Percentiles rank a stretch among this genome's conserved stretches.
phyloP scores from a whole-genome alignment of 2,888 invertebrate species.

The Dinocampus coccinellae region DNA sequence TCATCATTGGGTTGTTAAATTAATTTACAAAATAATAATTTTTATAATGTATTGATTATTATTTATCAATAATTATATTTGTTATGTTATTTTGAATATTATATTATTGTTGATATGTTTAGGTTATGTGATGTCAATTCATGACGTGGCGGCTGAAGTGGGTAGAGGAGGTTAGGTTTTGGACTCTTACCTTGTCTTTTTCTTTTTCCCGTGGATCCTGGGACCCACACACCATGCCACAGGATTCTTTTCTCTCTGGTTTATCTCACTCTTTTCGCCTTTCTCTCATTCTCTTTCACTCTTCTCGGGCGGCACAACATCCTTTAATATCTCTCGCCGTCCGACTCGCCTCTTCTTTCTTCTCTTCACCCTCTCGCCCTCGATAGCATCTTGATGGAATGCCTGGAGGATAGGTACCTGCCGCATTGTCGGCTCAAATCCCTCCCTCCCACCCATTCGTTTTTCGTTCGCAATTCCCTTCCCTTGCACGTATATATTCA shows the following conservation, averaged over 20 bases:
- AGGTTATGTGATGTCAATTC: background rate
- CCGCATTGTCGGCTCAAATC: conserved; percentile 59
- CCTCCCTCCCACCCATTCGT: conserved; percentile 36
- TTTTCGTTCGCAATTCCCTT: conserved; percentile 43
- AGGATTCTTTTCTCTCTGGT: conserved; percentile 41
- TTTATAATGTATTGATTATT: no score
- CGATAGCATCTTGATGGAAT: conserved; percentile 68
- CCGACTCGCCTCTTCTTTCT: conserved; percentile 45
- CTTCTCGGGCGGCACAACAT: conserved; percentile 55
- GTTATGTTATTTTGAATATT: no score
- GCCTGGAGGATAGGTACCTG: conserved; percentile 64
- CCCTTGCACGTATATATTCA: conserved; percentile 2
- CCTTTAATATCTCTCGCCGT: conserved; percentile 63
- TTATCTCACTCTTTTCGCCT: conserved; percentile 28
- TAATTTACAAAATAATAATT: background rate
- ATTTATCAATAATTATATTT: no score
- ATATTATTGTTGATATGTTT: background rate
- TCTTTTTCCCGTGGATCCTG: conserved; percentile 39
- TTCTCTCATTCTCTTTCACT: conserved; percentile 11
- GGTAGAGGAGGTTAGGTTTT: conserved; percentile 24
- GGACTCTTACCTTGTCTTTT: conserved; percentile 14
- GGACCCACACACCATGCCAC: conserved; percentile 56
- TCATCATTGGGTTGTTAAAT: background rate
- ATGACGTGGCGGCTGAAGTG: background rate
- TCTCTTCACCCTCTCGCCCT: conserved; percentile 46